A percentile compares a stretch with the other conserved stretches of the same genome.
These are phyloP conservation scores for Epiblema foenella DNA, from an alignment of 2,888 invertebrate genomes.

Conservation along the genomic window DNA sequence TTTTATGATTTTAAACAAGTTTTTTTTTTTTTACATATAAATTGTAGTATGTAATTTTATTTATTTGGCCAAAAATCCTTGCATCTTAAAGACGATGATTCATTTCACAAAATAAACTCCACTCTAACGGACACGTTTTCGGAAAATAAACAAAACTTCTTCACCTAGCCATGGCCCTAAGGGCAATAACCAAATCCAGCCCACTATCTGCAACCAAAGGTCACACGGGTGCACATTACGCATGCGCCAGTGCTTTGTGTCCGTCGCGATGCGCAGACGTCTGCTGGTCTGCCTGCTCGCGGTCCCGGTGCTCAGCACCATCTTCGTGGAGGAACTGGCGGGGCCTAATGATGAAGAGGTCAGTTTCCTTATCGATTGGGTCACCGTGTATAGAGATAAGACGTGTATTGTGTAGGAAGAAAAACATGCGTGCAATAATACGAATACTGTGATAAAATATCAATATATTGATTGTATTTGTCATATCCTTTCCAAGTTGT, in stretches of 20 bases:
- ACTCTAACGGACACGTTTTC: not conserved
- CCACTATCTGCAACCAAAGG: conserved; percentile 33
- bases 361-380: conserved; percentile 49
- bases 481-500: conserved; percentile 16
- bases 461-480: conserved; percentile 14
- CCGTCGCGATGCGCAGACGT: conserved; percentile 55
- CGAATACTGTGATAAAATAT: not conserved
- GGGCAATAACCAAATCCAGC: conserved; percentile 25
- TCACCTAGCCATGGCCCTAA: conserved; percentile 25
- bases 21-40: no score
- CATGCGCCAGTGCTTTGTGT: conserved; percentile 47
- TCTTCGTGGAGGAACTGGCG: conserved; percentile 64
- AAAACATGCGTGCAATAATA: conserved; percentile 2
- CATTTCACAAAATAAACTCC: not conserved
- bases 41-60: no score
- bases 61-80: no score
- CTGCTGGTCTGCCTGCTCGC: conserved; percentile 49
- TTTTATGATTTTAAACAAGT: no score
- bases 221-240: conserved; percentile 19
- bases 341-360: conserved; percentile 68
- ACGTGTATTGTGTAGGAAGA: not conserved
- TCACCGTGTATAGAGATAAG: not conserved
- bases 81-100: not conserved
- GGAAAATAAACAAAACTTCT: conserved; percentile 11
- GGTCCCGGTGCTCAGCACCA: conserved; percentile 58